Conservation (phyloP, 2,888 invertebrate genomes). For the Xylota sylvarum region DNA sequence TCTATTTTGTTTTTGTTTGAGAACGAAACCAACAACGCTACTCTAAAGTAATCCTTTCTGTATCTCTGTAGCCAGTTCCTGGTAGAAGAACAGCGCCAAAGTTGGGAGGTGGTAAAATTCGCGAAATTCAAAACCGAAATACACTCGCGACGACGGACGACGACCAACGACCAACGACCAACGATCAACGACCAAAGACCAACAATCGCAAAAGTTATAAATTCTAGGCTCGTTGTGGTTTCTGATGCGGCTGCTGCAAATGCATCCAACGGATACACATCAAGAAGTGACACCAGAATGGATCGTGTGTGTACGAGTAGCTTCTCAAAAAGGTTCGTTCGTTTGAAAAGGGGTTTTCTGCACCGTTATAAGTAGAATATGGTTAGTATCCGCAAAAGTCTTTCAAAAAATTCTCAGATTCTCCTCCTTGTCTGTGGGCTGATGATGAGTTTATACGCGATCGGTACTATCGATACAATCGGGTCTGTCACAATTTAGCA, state of each 20-base stretch:
- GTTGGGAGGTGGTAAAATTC: constrained; percentile 50
- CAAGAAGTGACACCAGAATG: constrained; percentile 72
- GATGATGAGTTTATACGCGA: constrained; percentile 9
- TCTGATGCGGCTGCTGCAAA: constrained; percentile 67
- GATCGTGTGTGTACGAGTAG: constrained; percentile 68
- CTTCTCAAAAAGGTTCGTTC: constrained; percentile 70
- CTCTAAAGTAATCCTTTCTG: constrained; percentile 37
- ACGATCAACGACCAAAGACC: constrained; percentile 46
- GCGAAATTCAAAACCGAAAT: constrained; percentile 70
- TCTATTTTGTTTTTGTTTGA: background rate
- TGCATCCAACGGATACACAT: constrained; percentile 73
- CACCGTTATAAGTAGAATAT: constrained; percentile 74
- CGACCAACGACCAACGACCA: constrained; percentile 48
- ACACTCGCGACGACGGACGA: constrained; percentile 64
- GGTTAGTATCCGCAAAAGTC: constrained; percentile 60
- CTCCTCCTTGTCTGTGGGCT: background rate
- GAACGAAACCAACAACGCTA: constrained; percentile 26
- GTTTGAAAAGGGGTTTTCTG: constrained; percentile 59
- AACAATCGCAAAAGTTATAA: constrained; percentile 65
- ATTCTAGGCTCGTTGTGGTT: constrained; percentile 68
- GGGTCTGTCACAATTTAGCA: constrained; percentile 45
- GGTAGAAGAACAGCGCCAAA: background rate
- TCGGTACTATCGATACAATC: constrained; percentile 24
- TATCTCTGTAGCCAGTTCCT: background rate
- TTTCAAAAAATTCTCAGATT: constrained; percentile 29